A percentile compares a stretch with the other conserved stretches of the same genome.
Evolutionary conservation across 1,140 invertebrate genomes (phyloP).

Genomic region (Aphelenchoides besseyi): DNA sequence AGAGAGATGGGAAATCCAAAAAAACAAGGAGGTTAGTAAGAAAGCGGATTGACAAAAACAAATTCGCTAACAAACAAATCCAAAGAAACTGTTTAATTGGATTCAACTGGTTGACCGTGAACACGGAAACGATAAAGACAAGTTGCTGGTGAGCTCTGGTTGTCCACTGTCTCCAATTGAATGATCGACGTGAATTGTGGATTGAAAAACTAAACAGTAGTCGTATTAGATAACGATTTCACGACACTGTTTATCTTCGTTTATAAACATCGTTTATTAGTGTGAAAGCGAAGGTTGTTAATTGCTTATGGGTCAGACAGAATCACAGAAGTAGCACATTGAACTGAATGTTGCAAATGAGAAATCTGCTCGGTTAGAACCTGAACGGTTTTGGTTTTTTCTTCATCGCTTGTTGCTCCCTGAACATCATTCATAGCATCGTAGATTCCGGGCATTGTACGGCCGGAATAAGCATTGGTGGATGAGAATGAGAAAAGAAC

Average conservation of each 20-base stretch:
- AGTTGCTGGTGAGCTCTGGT: conserved; percentile 89
- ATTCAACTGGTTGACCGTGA: conserved; percentile 70
- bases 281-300: background rate
- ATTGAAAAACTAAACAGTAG: conserved; percentile 34
- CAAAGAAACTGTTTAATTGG: background rate
- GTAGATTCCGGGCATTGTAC: conserved; percentile 51
- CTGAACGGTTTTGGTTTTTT: conserved; percentile 7
- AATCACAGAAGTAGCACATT: conserved; percentile 47
- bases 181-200: conserved; percentile 71
- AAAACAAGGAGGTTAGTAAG: background rate
- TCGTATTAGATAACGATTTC: conserved; percentile 21
- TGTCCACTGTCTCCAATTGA: conserved; percentile 82
- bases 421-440: conserved; percentile 29
- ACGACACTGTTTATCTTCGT: conserved; percentile 66
- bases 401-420: background rate
- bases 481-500: conserved; percentile 49
- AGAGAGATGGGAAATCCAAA: background rate
- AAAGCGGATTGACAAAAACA: background rate
- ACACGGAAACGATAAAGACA: conserved; percentile 95
- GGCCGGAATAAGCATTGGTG: conserved; percentile 40
- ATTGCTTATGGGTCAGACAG: conserved; percentile 22
- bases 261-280: conserved; percentile 68
- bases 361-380: conserved; percentile 44
- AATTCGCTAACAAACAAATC: background rate
- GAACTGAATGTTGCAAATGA: conserved; percentile 40